Percentiles rank a stretch among this genome's conserved stretches.
These are phyloP conservation scores for Anthophora plumipes DNA, from an alignment of 2,888 invertebrate species.

Conservation along the genomic window DNA sequence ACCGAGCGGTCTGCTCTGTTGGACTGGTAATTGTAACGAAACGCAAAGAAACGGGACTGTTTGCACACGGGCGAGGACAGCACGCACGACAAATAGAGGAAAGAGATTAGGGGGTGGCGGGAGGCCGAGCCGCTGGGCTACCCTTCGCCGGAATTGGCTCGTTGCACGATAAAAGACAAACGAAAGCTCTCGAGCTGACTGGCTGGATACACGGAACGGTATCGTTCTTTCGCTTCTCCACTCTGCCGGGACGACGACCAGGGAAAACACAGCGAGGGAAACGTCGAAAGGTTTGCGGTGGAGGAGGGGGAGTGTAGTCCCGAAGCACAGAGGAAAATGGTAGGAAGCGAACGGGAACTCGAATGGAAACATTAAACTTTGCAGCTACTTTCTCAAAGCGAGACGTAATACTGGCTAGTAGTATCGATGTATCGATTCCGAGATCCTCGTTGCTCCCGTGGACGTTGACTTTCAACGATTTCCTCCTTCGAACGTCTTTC, in stretches of 20 bases:
- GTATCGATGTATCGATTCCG: conserved; percentile 52
- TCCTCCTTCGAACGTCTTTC: background rate
- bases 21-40: conserved; percentile 55
- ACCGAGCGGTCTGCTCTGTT: background rate
- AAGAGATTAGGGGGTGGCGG: conserved; percentile 27
- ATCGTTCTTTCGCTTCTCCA: conserved; percentile 59
- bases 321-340: conserved; percentile 21
- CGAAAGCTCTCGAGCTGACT: conserved; percentile 56
- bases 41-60: conserved; percentile 5
- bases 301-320: background rate
- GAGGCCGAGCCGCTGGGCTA: conserved; percentile 31
- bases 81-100: background rate
- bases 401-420: conserved; percentile 33
- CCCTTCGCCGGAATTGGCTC: conserved; percentile 47
- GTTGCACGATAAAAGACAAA: conserved; percentile 63
- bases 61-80: background rate
- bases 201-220: conserved; percentile 18
- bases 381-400: conserved; percentile 39
- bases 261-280: conserved; percentile 38
- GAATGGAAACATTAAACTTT: conserved; percentile 62
- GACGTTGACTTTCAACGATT: background rate
- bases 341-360: background rate
- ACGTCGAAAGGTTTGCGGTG: conserved; percentile 37
- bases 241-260: conserved; percentile 50
- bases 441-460: background rate